Base-by-base conservation (phyloP, 2,888 invertebrate genomes). In the Napeogenes inachia region DNA sequence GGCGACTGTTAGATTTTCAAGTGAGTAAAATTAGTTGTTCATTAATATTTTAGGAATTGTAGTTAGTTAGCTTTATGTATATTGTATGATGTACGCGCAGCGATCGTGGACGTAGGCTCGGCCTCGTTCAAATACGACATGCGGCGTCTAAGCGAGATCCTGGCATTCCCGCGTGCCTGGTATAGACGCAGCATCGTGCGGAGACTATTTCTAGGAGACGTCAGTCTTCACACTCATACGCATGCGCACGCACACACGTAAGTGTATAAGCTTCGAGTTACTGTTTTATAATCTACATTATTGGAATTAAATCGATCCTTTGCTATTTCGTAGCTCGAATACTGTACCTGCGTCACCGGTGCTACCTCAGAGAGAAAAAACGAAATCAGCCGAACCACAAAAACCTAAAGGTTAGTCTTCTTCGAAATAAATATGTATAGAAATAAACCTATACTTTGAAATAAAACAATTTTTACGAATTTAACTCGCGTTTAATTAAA, bases 91-190 rank as follows among this genome's bases (percentile, higher is more conserved):
- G 13, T 32, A 42, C 10, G 13, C 47, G n/a, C 80, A 95, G 96
- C 98, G 2, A 97, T 98, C 70, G 95, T 98, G 75, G 98, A 98
- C 87, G 97, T 98, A 71, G 98, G 98, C 33, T 97, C 97, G 32
- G 98, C 98, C 10, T 97, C 97, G 33, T 99, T 99, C 86, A 98
- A 99, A 80, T 99, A 99, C 85, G 99, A 99, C 83, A 99, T 99
- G 98, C 93, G 99, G 45, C 93, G 99, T 0, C 87, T 99, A 67
- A 96, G 98, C 0, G 99, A 99, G 90, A 98, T 99, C 76, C 91
- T 99, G 63, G 98, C 98, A 0, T 99, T 99, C 82, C 99, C 99
- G 0, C 98, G 98, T 87, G 99, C 99, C 13, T 99, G 99, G 99
- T 99, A 99, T 85, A 92, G 99, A 3, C 93, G 97, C 47, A 96